Evolutionary conservation across 2,113 vertebrate genomes (phyloP), one percentile per base, ranked within the genome.

Genomic region (Ciconia boyciana): DNA sequence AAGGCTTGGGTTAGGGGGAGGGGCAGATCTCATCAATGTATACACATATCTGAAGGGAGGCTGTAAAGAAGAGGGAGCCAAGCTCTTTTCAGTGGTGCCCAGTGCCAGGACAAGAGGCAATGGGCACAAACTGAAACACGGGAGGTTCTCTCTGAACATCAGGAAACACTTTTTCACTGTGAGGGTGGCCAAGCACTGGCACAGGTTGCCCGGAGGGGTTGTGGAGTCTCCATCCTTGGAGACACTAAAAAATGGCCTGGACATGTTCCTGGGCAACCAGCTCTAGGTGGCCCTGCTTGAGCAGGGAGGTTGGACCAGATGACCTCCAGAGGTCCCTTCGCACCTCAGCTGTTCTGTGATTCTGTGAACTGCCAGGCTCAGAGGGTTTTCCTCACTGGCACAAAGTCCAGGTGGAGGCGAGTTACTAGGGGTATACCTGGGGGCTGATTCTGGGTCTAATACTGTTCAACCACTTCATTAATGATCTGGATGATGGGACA

Each of bases 351-450:
- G 16, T 76, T 57, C 52, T 57, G 13, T 43, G 41, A 13, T 51
- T 75, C 49, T 71, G 26, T 28, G 44, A 96, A 75, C 28, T 86
- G 19, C 52, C 43, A 51, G 57, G 41, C 11, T 81, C 28, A 19
- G 4, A 51, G 32, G 8, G 24, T 64, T 83, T 52, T 60, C 34
- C 28, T 60, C 34, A 48, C 31, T 75, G 71, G 14, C 55, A 70
- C n/a, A 16, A 90, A 79, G 9, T 54, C n/a, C 21, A 4, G 10
- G 20, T 44, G 32, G 31, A 60, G 22, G 17, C 0, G 0, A 66
- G 29, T 46, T 72, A 46, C 24, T 39, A 57, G 13, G 20, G 51
- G 7, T 60, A 14, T 65, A 70, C 10, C 3, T 3, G 2, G 28
- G 8, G 21, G 34, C 44, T 80, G 19, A n/a, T 28, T 58, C 13